phyloP scores from a whole-genome alignment of 1,140 invertebrate genomes.

The Oncopodura yosiiana region DNA sequence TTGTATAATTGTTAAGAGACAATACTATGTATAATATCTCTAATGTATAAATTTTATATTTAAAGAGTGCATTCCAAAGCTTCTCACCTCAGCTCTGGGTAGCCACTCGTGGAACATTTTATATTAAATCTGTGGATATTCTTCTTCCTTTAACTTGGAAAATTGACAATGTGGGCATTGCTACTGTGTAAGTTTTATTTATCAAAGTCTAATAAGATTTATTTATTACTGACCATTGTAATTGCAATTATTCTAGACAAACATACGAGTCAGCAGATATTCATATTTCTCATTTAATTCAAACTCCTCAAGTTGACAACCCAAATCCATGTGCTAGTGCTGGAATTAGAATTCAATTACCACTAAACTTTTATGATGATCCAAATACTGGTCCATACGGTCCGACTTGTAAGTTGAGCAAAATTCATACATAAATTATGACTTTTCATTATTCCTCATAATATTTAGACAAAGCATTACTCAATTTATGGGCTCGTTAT shows the following conservation, averaged over 20 bases:
- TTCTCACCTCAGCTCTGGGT: background rate
- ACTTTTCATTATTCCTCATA: background rate
- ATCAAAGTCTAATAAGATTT: background rate
- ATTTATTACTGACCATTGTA: background rate
- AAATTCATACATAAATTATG: background rate
- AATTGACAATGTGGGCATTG: background rate
- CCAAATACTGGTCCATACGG: background rate
- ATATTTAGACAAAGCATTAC: constrained; percentile 12
- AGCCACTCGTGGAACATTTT: background rate
- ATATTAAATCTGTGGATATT: background rate
- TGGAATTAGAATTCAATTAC: constrained; percentile 17
- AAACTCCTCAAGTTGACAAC: constrained; percentile 7
- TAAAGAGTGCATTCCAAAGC: constrained; percentile 1
- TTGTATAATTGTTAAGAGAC: background rate
- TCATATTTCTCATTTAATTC: background rate
- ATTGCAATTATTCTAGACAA: background rate
- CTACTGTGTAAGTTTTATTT: background rate
- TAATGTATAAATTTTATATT: background rate
- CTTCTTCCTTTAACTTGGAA: constrained; percentile 4
- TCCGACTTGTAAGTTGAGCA: background rate
- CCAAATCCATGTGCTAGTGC: constrained; percentile 19
- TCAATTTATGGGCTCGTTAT: constrained; percentile 17
- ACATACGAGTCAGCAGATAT: background rate
- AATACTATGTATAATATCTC: too few species aligned
- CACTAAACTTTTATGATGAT: constrained; percentile 10